Conservation (phyloP, 2,797 vertebrate genomes). For the Dendrocincla fuliginosa region DNA sequence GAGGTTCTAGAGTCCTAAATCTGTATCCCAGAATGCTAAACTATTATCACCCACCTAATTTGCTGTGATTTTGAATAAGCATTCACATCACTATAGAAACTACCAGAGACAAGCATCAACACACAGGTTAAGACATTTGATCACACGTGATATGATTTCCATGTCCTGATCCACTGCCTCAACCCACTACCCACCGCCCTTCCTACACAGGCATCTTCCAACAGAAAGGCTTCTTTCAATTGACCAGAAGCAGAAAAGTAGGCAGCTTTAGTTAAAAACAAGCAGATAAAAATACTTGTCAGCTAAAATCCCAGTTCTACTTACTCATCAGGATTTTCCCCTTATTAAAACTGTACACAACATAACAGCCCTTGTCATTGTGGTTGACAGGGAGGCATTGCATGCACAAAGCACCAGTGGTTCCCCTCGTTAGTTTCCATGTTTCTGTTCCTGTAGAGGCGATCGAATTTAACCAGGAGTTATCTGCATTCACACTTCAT, state of each 20-base stretch:
- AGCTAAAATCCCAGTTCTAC: not conserved
- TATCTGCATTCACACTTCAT: not conserved
- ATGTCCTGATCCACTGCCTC: not conserved
- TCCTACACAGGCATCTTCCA: not conserved
- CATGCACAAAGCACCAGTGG: rapidly evolving
- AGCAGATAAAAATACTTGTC: not conserved
- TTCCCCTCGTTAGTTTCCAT: not conserved
- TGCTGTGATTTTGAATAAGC: not conserved
- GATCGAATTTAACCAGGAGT: not conserved
- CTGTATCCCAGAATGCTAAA: not conserved
- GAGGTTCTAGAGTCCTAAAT: not conserved
- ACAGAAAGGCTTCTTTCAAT: not conserved
- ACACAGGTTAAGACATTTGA: not conserved
- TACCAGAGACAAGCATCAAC: not conserved
- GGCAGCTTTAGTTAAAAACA: not conserved
- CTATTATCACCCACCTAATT: not conserved
- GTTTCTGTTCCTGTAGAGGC: not conserved
- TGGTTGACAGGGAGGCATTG: not conserved
- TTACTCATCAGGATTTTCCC: not conserved
- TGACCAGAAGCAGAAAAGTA: not conserved
- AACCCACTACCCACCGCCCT: not conserved
- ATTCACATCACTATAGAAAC: not conserved
- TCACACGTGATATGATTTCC: not conserved
- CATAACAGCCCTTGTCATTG: not conserved
- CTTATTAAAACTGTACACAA: not conserved